Percentiles rank a stretch among this genome's conserved stretches.
Conservation (phyloP, 2,888 invertebrate species). For the Pteria penguin region DNA sequence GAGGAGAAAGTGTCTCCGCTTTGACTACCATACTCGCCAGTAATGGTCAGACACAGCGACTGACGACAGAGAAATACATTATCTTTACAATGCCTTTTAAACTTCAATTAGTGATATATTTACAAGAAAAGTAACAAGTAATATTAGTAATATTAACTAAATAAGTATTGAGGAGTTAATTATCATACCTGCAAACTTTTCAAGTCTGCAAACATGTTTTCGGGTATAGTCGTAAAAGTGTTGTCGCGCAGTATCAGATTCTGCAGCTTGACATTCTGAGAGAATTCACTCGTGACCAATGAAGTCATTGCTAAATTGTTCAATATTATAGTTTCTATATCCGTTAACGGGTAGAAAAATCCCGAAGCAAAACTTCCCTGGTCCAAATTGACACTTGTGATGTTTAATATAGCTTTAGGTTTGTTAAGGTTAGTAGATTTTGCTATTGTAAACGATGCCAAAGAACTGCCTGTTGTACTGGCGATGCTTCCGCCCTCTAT, state of each 20-base stretch:
- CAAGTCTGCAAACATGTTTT: slow-evolving; percentile 12
- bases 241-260: slow-evolving; percentile 26
- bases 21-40: no score
- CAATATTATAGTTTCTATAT: slow-evolving; percentile 19
- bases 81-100: no score
- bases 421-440: slow-evolving; percentile 24
- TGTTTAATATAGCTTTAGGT: slow-evolving; percentile 24
- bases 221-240: slow-evolving; percentile 20
- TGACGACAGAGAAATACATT: no score
- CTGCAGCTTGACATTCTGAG: slow-evolving; percentile 18
- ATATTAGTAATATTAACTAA: no score
- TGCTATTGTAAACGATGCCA: slow-evolving; percentile 38
- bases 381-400: slow-evolving; percentile 14
- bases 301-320: slow-evolving; percentile 27
- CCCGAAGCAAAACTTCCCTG: slow-evolving; percentile 17
- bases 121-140: no score
- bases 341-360: slow-evolving; percentile 15
- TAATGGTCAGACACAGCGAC: no score
- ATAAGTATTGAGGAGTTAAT: no score
- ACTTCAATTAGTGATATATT: no score
- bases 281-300: slow-evolving; percentile 13
- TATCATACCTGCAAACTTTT: not conserved
- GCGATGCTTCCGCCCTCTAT: slow-evolving; percentile 53
- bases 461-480: slow-evolving; percentile 32
- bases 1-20: no score